Base-by-base conservation (phyloP, 1,140 invertebrate species). In the Prorops nasuta region DNA sequence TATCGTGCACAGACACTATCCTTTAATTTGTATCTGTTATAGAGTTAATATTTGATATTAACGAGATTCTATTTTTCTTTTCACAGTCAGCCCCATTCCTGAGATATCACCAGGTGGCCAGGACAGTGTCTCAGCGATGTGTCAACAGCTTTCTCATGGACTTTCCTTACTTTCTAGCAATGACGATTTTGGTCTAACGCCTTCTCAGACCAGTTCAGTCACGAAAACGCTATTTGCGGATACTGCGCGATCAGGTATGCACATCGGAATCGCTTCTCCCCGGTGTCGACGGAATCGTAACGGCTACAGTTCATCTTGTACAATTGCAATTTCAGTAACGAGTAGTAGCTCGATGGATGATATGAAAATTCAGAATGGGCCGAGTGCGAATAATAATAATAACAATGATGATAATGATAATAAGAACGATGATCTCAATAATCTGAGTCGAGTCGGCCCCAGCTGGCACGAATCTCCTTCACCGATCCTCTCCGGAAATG, bases 121-220 rank as follows among this genome's bases (percentile, higher is more conserved):
- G 10, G 87, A 92, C 69, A 86, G 87, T 14, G 90, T 94, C 16
- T 89, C 89, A 54, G 88, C 90, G 49, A 85, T 94, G 80, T 94
- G 91, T 77, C 89, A 93, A 72, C 90, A 95, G 66, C 79, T 95
- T 22, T 89, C 89, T 22, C 87, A 88, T 70, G 91, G 90, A 14
- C 78, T 95, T 14, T 87, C 87, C 21, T 79, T 92, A 49, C 80
- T 94, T 3, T 86, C 87, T 2, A 85, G 85, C 53, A 86, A 79
- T 59, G 87, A 80, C 63, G 65, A 84, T 73, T 71, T 71, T 77
- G 56, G 81, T 77, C 70, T 81, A 75, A 40, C 72, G 67, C 49
- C 72, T 56, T 62, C 56, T 48, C 51, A 70, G 55, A 53, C 61
- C 0, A 69, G 59, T 31, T 63, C 66, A 0, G 51, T 72, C 21